These are phyloP conservation scores for Phalacrocorax aristotelis DNA, from an alignment of 2,113 vertebrate genomes.

Conservation along the genomic window DNA sequence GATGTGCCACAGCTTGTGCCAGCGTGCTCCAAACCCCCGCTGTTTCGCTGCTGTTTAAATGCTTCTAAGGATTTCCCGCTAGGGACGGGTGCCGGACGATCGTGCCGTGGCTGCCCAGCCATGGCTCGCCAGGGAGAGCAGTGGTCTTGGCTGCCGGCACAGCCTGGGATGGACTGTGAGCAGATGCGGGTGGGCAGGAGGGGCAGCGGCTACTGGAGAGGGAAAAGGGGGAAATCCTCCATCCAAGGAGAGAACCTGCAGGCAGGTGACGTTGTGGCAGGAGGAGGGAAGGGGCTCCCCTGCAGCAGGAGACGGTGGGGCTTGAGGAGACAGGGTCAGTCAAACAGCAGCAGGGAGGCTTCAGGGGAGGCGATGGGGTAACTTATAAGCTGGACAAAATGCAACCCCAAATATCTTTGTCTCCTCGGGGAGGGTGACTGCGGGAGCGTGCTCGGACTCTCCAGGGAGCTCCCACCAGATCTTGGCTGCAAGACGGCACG, in stretches of 20 bases:
- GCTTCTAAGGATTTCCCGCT: neutral
- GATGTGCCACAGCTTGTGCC: neutral
- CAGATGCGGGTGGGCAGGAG: neutral
- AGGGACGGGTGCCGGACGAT: neutral
- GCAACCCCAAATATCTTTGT: neutral
- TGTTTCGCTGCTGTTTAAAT: neutral
- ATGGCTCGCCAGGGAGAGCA: neutral
- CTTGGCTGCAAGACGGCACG: neutral
- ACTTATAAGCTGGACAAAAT: rapidly evolving
- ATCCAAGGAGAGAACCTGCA: neutral
- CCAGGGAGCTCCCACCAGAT: neutral
- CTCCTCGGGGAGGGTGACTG: neutral
- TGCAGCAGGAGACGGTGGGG: neutral
- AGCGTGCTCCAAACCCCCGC: neutral
- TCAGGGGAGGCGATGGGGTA: rapidly evolving
- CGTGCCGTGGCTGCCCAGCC: rapidly evolving
- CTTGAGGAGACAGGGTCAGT: neutral
- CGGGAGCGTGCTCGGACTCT: rapidly evolving
- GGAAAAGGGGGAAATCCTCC: neutral
- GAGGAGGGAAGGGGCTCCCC: neutral
- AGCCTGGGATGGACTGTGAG: neutral
- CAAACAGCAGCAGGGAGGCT: neutral
- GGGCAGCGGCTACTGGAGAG: neutral
- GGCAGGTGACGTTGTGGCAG: neutral
- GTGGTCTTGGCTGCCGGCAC: neutral